phyloP scores from a whole-genome alignment of 2,888 invertebrate species.

The Agrochola lota region DNA sequence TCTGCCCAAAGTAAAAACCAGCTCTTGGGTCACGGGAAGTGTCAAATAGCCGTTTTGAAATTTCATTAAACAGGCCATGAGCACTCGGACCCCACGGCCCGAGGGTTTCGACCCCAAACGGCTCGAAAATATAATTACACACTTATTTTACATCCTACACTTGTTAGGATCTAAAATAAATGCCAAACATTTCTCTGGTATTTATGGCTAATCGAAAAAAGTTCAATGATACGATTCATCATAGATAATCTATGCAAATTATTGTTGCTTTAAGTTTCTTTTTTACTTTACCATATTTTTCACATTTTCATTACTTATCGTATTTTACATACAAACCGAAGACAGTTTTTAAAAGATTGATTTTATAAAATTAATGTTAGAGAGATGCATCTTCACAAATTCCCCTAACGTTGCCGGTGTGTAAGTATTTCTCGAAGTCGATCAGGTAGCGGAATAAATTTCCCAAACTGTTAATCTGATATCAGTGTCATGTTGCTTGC shows the following conservation, averaged over 20 bases:
- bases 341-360: background rate
- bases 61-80: too few species aligned
- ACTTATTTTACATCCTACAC: too few species aligned
- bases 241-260: conserved; percentile 1
- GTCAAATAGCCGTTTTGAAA: too few species aligned
- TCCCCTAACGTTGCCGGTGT: conserved; percentile 24
- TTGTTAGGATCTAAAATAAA: background rate
- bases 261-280: background rate
- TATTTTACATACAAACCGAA: background rate
- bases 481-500: conserved; percentile 88
- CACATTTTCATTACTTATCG: background rate
- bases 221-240: conserved; percentile 1
- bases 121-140: too few species aligned
- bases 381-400: conserved; percentile 8
- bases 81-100: too few species aligned
- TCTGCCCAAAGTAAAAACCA: too few species aligned
- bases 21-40: too few species aligned
- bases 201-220: background rate
- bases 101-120: too few species aligned
- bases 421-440: conserved; percentile 54
- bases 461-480: conserved; percentile 87
- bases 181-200: background rate
- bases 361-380: conserved; percentile 1
- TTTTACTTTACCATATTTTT: background rate
- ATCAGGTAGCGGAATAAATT: conserved; percentile 75